Evolutionary conservation across 2,113 vertebrate species (phyloP).

Genomic region (Gasterosteus nipponicus): DNA sequence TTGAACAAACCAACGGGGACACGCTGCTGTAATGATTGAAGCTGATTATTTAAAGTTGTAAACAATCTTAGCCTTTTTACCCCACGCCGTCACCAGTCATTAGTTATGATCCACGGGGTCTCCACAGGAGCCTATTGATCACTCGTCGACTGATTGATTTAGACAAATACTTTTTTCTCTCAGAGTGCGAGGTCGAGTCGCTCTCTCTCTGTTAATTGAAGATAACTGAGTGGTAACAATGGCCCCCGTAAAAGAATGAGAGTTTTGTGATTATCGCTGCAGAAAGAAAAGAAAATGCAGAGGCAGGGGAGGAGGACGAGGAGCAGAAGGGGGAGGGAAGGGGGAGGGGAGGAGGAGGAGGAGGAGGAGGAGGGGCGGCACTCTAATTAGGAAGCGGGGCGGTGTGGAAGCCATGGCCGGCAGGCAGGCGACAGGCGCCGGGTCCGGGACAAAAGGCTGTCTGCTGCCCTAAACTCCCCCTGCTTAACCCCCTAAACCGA

Average conservation of each 20-base stretch:
- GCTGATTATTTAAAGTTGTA: conserved; percentile 70
- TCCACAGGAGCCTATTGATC: conserved; percentile 82
- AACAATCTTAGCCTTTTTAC: conserved; percentile 79
- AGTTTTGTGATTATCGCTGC: conserved; percentile 79
- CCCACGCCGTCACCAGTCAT: conserved; percentile 73
- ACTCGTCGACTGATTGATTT: conserved; percentile 80
- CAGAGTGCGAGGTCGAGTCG: conserved; percentile 78
- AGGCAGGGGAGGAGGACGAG: conserved; percentile 53
- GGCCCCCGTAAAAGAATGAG: conserved; percentile 78
- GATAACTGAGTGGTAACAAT: conserved; percentile 82
- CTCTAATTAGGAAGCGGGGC: conserved; percentile 83
- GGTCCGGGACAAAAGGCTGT: conserved; percentile 83
- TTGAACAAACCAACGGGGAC: neutral
- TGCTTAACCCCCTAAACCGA: conserved; percentile 76
- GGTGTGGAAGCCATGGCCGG: conserved; percentile 81
- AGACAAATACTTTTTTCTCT: conserved; percentile 79
- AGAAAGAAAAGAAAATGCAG: conserved; percentile 78
- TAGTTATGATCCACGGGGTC: conserved; percentile 66
- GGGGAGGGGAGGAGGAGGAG: conserved; percentile 22
- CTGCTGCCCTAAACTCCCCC: conserved; percentile 81
- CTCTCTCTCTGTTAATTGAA: conserved; percentile 82
- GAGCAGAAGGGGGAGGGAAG: conserved; percentile 6
- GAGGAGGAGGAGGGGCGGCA: conserved; percentile 25
- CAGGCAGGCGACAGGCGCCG: conserved; percentile 87
- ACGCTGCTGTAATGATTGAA: neutral